These are phyloP conservation scores for Pyrrhosoma nymphula DNA, from an alignment of 2,888 invertebrate species.

Conservation along the genomic window DNA sequence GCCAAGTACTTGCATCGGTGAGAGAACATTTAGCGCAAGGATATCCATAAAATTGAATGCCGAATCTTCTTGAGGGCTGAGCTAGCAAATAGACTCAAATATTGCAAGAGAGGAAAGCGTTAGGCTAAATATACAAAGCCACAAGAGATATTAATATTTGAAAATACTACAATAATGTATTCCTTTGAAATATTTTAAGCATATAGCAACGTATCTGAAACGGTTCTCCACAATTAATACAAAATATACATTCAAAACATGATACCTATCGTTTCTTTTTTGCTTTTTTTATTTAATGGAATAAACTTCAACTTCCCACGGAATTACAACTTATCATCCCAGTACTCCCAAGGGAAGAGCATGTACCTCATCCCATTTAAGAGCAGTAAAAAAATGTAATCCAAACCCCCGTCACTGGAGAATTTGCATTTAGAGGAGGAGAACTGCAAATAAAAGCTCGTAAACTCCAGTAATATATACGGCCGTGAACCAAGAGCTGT, in stretches of 20 bases:
- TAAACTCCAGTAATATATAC: not conserved
- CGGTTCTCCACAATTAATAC: not conserved
- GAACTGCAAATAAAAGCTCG: not conserved
- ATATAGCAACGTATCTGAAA: no score
- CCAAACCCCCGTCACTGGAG: not conserved
- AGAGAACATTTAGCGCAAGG: no score
- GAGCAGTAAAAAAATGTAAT: not conserved
- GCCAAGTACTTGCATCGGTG: no score
- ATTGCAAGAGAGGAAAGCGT: no score
- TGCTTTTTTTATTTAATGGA: not conserved
- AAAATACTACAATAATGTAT: no score
- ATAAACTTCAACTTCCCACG: not conserved
- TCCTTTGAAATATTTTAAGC: no score
- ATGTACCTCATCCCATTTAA: not conserved
- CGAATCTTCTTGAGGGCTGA: no score
- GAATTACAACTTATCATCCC: not conserved
- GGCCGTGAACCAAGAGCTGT: not conserved
- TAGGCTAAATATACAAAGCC: no score
- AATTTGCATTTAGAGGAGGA: conserved; percentile 34
- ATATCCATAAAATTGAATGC: no score
- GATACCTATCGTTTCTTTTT: not conserved
- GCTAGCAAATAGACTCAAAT: no score
- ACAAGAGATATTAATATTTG: no score
- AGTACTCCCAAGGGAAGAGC: not conserved
- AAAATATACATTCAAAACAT: not conserved